Evolutionary conservation across 2,797 vertebrate genomes (phyloP).

Genomic region (Iguana delicatissima): DNA sequence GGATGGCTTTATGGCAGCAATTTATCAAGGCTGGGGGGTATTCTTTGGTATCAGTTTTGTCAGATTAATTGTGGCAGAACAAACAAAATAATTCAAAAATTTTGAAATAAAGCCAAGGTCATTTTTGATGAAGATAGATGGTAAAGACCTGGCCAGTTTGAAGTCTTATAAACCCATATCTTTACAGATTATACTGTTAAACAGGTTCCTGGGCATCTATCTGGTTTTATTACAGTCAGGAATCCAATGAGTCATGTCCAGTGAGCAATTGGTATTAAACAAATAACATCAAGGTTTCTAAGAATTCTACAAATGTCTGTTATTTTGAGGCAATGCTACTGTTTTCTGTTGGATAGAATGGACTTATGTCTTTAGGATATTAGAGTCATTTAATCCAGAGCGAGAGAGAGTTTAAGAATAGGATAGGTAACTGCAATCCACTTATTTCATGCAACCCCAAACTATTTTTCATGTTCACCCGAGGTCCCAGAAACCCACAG

Average conservation of each 20-base stretch:
- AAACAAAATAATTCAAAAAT: slow-evolving; percentile 1
- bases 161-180: not conserved
- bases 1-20: not conserved
- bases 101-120: not conserved
- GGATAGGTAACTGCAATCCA: not conserved
- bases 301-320: not conserved
- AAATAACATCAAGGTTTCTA: not conserved
- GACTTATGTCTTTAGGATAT: not conserved
- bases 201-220: not conserved
- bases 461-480: no score
- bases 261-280: not conserved
- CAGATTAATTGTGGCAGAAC: not conserved
- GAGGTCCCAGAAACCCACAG: no score
- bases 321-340: not conserved
- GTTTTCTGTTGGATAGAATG: not conserved
- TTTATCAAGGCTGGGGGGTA: not conserved
- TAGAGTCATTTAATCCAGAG: not conserved
- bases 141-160: not conserved
- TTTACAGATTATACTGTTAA: not conserved
- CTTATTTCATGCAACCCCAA: not conserved
- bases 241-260: not conserved
- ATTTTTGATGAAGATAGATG: not conserved
- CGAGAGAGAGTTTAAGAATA: not conserved
- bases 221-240: not conserved
- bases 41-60: not conserved